Evolutionary conservation across 1,140 invertebrate genomes (phyloP).

Genomic region (Drosophila punjabiensis): DNA sequence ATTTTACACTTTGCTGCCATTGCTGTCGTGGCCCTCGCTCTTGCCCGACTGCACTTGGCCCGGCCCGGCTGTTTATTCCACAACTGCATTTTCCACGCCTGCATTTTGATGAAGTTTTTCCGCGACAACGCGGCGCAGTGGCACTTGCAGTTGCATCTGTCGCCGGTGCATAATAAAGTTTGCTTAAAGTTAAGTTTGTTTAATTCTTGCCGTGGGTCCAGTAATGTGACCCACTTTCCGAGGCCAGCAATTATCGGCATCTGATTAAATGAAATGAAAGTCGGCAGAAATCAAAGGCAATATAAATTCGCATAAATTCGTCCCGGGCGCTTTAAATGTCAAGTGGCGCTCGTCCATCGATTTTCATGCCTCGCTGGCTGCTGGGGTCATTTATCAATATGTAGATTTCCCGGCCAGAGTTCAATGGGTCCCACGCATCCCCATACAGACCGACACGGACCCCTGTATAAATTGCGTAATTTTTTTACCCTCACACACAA

Average conservation of each 20-base stretch:
- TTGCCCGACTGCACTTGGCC: background rate
- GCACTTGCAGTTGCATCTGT: slow-evolving; percentile 53
- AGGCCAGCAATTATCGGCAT: slow-evolving; percentile 49
- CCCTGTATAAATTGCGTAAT: slow-evolving; percentile 69
- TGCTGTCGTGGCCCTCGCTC: slow-evolving; percentile 47
- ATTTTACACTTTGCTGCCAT: slow-evolving; percentile 70
- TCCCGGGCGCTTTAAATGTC: slow-evolving; percentile 52
- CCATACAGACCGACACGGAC: slow-evolving; percentile 12
- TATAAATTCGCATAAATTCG: slow-evolving; percentile 64
- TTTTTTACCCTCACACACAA: slow-evolving; percentile 59
- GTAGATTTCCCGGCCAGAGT: slow-evolving; percentile 70
- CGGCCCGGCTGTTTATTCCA: background rate
- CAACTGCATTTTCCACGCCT: slow-evolving; percentile 17
- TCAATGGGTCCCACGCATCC: slow-evolving; percentile 49
- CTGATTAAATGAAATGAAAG: slow-evolving; percentile 77
- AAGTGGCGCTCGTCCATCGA: slow-evolving; percentile 64
- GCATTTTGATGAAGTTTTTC: slow-evolving; percentile 74
- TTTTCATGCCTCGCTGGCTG: slow-evolving; percentile 53
- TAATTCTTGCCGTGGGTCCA: slow-evolving; percentile 28
- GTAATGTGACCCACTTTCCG: slow-evolving; percentile 28
- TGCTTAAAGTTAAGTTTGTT: slow-evolving; percentile 73
- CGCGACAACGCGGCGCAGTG: slow-evolving; percentile 13
- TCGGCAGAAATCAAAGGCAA: slow-evolving; percentile 33
- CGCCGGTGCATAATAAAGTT: slow-evolving; percentile 60
- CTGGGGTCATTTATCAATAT: slow-evolving; percentile 80